Conservation (phyloP, 1,140 invertebrate genomes). For the Drosophila gunungcola region DNA sequence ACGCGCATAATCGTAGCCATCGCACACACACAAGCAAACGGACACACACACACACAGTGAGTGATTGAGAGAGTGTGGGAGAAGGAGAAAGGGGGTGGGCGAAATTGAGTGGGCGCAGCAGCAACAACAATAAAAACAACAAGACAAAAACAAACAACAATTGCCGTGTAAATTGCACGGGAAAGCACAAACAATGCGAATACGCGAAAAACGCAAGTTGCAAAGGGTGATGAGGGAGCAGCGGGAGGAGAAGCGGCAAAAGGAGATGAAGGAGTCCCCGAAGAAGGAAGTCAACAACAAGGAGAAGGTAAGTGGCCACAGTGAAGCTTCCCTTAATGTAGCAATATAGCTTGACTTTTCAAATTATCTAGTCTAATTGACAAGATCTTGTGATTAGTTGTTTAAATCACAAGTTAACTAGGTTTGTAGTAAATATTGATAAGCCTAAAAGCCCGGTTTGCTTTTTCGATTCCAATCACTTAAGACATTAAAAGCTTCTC, state of each 20-base stretch:
- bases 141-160: constrained; percentile 37
- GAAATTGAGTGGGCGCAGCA: constrained; percentile 58
- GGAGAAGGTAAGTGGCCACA: constrained; percentile 41
- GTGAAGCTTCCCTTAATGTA: not conserved
- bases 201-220: constrained; percentile 69
- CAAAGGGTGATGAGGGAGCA: constrained; percentile 52
- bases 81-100: constrained; percentile 12
- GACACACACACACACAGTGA: constrained; percentile 18
- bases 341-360: too few relatives aligned
- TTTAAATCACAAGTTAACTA: too few relatives aligned
- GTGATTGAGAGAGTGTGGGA: constrained; percentile 31
- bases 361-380: not conserved
- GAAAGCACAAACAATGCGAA: constrained; percentile 67
- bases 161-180: constrained; percentile 44
- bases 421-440: too few relatives aligned
- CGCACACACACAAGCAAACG: constrained; percentile 44
- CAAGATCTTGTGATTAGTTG: not conserved
- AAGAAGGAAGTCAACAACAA: constrained; percentile 44
- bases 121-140: constrained; percentile 32
- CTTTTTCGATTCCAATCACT: too few relatives aligned
- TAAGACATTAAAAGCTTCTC: too few relatives aligned
- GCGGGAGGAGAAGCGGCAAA: constrained; percentile 45
- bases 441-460: too few relatives aligned
- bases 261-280: constrained; percentile 27
- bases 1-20: constrained; percentile 81